Evolutionary conservation across 2,113 vertebrate genomes (phyloP).

Genomic region (Mustela nigripes): DNA sequence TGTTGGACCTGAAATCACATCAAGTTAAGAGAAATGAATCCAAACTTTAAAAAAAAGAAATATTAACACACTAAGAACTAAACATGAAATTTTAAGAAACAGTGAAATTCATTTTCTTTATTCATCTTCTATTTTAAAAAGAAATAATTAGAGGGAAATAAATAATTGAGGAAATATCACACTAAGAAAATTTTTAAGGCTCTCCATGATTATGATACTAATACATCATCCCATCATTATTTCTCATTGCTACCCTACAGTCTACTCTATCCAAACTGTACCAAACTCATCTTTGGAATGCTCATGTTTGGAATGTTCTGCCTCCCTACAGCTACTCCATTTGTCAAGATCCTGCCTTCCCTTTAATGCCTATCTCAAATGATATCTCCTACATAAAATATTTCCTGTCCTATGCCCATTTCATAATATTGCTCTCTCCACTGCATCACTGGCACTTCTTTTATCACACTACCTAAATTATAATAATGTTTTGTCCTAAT

Average conservation of each 20-base stretch:
- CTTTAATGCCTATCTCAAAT: not conserved
- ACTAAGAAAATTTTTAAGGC: not conserved
- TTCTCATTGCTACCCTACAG: not conserved
- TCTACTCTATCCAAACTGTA: not conserved
- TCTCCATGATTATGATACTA: not conserved
- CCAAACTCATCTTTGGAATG: not conserved
- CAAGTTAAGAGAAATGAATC: constrained; percentile 53
- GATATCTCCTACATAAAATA: not conserved
- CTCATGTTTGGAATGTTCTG: not conserved
- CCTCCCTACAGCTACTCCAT: not conserved
- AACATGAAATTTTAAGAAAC: constrained; percentile 33
- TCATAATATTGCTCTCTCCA: not conserved
- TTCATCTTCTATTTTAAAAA: not conserved
- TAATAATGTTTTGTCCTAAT: not conserved
- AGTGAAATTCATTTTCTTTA: not conserved
- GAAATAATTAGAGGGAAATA: not conserved
- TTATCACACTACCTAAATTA: not conserved
- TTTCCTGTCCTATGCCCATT: not conserved
- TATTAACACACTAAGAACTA: not conserved
- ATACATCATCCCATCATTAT: not conserved
- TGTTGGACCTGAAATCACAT: constrained; percentile 88
- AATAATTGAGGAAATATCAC: not conserved
- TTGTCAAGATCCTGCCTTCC: not conserved
- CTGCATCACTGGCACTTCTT: not conserved
- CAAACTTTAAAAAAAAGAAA: constrained; percentile 39